A percentile compares a stretch with the other conserved stretches of the same genome.
phyloP scores from a whole-genome alignment of 2,797 vertebrate species.

The Tympanoctomys barrerae region DNA sequence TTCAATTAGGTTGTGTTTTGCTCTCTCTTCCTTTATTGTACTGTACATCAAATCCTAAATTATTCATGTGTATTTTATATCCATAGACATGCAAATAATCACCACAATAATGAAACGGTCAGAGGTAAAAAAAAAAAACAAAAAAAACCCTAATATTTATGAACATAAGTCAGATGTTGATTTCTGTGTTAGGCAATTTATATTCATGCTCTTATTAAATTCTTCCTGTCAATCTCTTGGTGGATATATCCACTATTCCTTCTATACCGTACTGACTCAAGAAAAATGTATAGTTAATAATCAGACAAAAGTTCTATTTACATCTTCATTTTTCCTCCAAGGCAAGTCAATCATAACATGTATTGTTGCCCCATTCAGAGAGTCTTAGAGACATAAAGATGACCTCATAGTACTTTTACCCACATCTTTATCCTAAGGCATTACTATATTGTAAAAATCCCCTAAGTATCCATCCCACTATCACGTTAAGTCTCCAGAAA shows the following conservation, averaged over 20 bases:
- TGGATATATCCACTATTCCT: not conserved
- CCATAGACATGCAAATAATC: conserved; percentile 62
- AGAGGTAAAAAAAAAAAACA: not conserved
- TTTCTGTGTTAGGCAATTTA: conserved; percentile 3
- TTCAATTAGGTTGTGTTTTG: conserved; percentile 71
- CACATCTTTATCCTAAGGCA: not conserved
- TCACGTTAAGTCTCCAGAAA: not conserved
- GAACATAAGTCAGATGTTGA: not conserved
- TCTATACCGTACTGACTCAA: not conserved
- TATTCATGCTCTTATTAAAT: not conserved
- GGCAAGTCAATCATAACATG: not conserved
- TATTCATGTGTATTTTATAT: conserved; percentile 65
- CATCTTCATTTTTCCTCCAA: conserved; percentile 14
- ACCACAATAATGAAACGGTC: conserved; percentile 22
- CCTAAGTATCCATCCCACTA: not conserved
- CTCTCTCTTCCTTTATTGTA: conserved; percentile 46
- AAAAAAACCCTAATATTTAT: conserved; percentile 44
- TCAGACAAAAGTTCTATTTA: not conserved
- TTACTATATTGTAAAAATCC: not conserved
- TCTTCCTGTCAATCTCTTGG: conserved; percentile 9
- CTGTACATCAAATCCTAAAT: conserved; percentile 34
- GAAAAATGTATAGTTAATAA: not conserved
- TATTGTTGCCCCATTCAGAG: conserved; percentile 29
- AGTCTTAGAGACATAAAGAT: conserved; percentile 18
- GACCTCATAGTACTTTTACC: not conserved